A percentile compares a stretch with the other conserved stretches of the same genome.
Evolutionary conservation across 2,113 vertebrate genomes (phyloP).

Genomic region (Limnothrissa miodon): DNA sequence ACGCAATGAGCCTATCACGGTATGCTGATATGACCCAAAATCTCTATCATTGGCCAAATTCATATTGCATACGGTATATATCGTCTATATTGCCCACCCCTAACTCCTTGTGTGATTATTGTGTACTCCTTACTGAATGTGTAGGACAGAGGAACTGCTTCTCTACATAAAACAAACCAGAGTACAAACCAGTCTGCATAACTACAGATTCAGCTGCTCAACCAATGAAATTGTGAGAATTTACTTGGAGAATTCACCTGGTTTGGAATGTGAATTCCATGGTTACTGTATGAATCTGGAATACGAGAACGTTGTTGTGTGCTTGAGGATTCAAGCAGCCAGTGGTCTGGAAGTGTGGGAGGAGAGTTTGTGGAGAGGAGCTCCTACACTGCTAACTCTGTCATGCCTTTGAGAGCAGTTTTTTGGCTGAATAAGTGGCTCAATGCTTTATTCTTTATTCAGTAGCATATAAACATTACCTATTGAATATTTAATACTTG

Average conservation of each 20-base stretch:
- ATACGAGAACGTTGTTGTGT: not conserved
- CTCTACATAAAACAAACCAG: not conserved
- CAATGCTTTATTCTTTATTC: constrained; percentile 60
- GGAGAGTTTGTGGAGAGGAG: not conserved
- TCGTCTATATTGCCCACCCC: too few relatives aligned
- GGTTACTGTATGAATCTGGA: not conserved
- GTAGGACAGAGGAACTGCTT: not conserved
- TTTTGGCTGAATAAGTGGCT: constrained; percentile 60
- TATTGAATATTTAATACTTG: constrained; percentile 73
- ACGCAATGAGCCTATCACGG: too few relatives aligned
- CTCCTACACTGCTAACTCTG: not conserved
- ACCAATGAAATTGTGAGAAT: not conserved
- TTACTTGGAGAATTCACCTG: not conserved
- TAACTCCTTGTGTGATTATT: too few relatives aligned
- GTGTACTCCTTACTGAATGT: not conserved
- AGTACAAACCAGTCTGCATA: not conserved
- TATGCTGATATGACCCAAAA: too few relatives aligned
- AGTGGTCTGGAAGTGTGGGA: not conserved
- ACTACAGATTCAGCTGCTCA: not conserved
- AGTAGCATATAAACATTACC: constrained; percentile 69
- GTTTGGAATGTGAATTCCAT: not conserved
- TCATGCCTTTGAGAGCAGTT: not conserved
- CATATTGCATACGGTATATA: too few relatives aligned
- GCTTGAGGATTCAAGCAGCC: not conserved
- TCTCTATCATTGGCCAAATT: too few relatives aligned